A percentile compares a stretch with the other conserved stretches of the same genome.
Evolutionary conservation across 2,888 invertebrate species (phyloP).

Genomic region (Myopa tessellatipennis): DNA sequence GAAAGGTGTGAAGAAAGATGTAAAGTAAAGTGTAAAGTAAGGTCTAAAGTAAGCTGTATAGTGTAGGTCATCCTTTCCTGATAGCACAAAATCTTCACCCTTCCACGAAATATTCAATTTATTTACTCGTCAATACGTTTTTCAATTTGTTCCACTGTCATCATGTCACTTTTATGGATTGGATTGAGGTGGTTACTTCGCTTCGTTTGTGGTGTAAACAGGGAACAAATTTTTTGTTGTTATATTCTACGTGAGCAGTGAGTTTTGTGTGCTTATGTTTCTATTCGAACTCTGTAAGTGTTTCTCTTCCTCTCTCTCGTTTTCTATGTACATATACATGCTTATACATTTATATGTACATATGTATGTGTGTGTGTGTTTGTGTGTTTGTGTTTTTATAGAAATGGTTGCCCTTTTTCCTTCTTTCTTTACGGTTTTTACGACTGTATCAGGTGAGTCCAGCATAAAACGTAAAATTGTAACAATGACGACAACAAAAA

Average conservation of each 20-base stretch:
- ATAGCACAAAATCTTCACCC: background rate
- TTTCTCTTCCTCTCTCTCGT: background rate
- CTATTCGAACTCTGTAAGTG: slow-evolving; percentile 40
- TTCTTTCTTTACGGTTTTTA: slow-evolving; percentile 21
- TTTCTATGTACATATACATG: background rate
- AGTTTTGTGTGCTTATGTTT: background rate
- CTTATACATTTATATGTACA: background rate
- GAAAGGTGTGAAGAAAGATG: too few relatives aligned
- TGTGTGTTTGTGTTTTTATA: background rate
- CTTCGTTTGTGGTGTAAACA: slow-evolving; percentile 10
- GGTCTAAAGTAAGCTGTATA: too few relatives aligned
- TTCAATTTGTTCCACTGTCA: slow-evolving; percentile 19
- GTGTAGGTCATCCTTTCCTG: too few relatives aligned
- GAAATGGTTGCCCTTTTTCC: background rate
- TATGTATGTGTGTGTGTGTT: background rate
- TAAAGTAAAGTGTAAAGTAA: too few relatives aligned
- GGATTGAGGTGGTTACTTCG: background rate
- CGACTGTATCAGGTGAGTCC: slow-evolving; percentile 32
- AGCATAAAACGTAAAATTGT: slow-evolving; percentile 28
- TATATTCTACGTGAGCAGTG: slow-evolving; percentile 23
- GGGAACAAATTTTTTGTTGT: slow-evolving; percentile 35
- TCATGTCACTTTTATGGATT: background rate
- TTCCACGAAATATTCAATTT: background rate
- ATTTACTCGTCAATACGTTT: background rate
- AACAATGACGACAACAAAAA: background rate